Conservation (phyloP, 2,888 invertebrate genomes). For the Chymomyza procnemis region DNA sequence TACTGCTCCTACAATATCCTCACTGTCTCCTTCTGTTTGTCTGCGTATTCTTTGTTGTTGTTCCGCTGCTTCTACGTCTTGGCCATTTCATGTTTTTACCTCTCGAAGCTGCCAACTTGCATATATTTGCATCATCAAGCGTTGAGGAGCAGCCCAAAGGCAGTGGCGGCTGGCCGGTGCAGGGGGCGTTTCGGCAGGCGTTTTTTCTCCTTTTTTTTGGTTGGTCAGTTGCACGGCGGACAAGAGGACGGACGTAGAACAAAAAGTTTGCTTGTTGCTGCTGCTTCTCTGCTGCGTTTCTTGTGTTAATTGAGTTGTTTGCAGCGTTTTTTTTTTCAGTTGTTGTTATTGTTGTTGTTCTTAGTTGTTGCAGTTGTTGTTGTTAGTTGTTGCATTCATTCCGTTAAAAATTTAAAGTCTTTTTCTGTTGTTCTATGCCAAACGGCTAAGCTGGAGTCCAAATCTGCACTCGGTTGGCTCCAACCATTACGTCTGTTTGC, state of each 20-base stretch:
- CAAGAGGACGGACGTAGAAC: background rate
- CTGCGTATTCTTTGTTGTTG: background rate
- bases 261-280: conserved; percentile 6
- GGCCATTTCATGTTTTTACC: background rate
- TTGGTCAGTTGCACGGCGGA: background rate
- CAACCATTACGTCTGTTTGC: conserved; percentile 34
- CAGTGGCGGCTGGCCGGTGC: background rate
- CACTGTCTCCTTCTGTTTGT: background rate
- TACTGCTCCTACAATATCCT: background rate
- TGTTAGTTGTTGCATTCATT: conserved; percentile 39
- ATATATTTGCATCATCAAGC: conserved; percentile 42
- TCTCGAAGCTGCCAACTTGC: conserved; percentile 14
- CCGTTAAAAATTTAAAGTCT: conserved; percentile 34
- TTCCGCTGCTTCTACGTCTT: background rate
- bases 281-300: background rate
- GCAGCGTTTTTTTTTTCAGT: conserved; percentile 24
- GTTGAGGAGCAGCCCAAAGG: conserved; percentile 16
- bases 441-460: background rate
- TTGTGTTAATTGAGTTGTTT: conserved; percentile 63
- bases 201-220: background rate
- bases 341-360: conserved; percentile 13
- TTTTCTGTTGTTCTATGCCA: background rate
- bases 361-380: conserved; percentile 15
- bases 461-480: conserved; percentile 1
- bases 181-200: background rate